Conservation (phyloP, 2,888 invertebrate genomes). For the Physocephala rufipes region DNA sequence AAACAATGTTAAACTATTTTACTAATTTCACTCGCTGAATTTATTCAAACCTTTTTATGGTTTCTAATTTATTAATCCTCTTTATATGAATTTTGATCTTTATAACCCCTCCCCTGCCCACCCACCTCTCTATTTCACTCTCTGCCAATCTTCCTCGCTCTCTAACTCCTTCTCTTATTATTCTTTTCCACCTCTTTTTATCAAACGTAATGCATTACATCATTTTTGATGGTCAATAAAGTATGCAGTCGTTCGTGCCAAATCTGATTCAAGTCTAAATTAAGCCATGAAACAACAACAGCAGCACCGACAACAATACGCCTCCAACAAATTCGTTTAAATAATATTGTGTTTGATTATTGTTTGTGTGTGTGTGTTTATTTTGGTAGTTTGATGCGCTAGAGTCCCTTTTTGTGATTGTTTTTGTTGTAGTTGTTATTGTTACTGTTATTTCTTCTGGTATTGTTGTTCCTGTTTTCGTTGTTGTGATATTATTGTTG, state of each 20-base stretch:
- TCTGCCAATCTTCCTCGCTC: not conserved
- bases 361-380: too few relatives aligned
- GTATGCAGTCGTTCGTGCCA: constrained; percentile 8
- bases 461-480: not conserved
- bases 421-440: not conserved
- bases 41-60: too few relatives aligned
- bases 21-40: too few relatives aligned
- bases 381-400: not conserved
- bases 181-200: not conserved
- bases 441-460: not conserved
- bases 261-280: constrained; percentile 15
- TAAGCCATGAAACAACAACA: not conserved
- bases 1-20: too few relatives aligned
- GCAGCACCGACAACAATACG: too few relatives aligned
- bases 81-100: too few relatives aligned
- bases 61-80: too few relatives aligned
- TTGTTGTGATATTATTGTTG: not conserved
- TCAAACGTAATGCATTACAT: not conserved
- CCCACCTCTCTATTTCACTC: too few relatives aligned
- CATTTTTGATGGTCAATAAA: constrained; percentile 5
- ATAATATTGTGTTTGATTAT: constrained; percentile 10
- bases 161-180: not conserved
- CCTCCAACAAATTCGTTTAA: not conserved
- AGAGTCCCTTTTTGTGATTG: not conserved
- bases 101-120: not conserved